Evolutionary conservation across 2,888 invertebrate genomes (phyloP), one percentile per base, ranked within the genome.

Genomic region (Callimorpha dominula): DNA sequence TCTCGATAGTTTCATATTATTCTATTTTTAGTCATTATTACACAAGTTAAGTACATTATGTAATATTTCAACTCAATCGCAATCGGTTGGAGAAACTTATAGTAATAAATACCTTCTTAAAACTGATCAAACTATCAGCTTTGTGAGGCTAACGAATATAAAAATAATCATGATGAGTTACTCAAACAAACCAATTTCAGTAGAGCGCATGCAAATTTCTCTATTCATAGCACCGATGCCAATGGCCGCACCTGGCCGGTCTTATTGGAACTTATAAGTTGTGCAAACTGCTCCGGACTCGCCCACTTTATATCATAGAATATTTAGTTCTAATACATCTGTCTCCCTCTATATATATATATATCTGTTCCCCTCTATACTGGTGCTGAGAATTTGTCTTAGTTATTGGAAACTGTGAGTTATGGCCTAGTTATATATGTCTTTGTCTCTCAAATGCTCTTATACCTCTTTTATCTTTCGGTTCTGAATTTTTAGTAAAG

Each of bases 201-300:
- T 73, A 81, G 84, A 81, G 78, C 71, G 85, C 88, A 92, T 93
- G 93, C 93, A 95, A 94, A 95, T 95, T 89, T 87, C 90, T 92
- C 86, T 88, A 92, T 92, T 87, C 88, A 81, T 80, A 82, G 82
- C 89, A 88, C 83, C 89, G 88, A 85, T 89, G 91, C 84, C 89
- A 88, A 85, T 89, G 91, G 91, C 89, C 92, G 89, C 95, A 95
- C 95, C 95, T 95, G 95, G 90, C 90, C 90, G 83, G 83, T 89
- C 90, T 94, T 95, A 95, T 95, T 95, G 95, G 68, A 92, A 93
- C 93, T 94, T 95, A 94, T 95, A 95, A 95, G 93, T 95, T 95
- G 91, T 90, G 92, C 94, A 92, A 94, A 94, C 92, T 93, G 90
- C 86, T 87, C 82, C 85, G 81, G 82, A 79, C 84, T 69, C 78